Base-by-base conservation (phyloP, 37 sponge, comb jelly and placozoan genomes). In the Petrosia ficiformis region DNA sequence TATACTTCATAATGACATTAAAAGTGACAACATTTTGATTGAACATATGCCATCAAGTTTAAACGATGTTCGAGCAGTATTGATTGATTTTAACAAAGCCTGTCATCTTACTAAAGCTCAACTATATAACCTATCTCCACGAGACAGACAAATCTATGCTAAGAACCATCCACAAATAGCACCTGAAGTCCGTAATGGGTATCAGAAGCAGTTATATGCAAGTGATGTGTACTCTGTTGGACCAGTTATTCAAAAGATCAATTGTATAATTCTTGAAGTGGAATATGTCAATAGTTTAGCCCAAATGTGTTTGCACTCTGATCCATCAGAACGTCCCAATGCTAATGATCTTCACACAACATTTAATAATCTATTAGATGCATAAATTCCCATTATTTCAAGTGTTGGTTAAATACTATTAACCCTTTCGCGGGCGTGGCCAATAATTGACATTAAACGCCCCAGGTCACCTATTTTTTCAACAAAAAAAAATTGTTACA, bases 1-100 rank as follows among this genome's bases (percentile, higher is more conserved):
- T 26, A 61, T 61, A 26, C 6, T 61, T n/a, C 63, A 61, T 22
- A 61, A 61, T 61, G 63, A 61, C 63, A 26, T 61, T 26, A 61
- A 11, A n/a, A 22, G 5, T 26, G 28, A 61, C 63, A 61, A 61
- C 63, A 61, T 61, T n/a, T 26, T 61, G 6, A n/a, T 61, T n/a
- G n/a, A 24, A 26, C 5, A 61, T 6, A 26, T 5, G 14, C 14
- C 14, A 16, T 16, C 16, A 48, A 48, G 54, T 48, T 10, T 48
- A 16, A 19, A 48, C 10, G 16, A 48, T 48, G 14, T 19, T 48
- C 54, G 6, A 61, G n/a, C 28, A n/a, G 66, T 76, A 10, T 37
- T 76, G 11, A 63, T 76, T 38, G 77, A 60, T 24, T 76, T 76
- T 76, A 66, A 59, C 6, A 76, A 76, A 76, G 40, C 66, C 28